Percentiles rank a stretch among this genome's conserved stretches.
Evolutionary conservation across 1,140 invertebrate genomes (phyloP).

Genomic region (Lepeophtheirus salmonis): DNA sequence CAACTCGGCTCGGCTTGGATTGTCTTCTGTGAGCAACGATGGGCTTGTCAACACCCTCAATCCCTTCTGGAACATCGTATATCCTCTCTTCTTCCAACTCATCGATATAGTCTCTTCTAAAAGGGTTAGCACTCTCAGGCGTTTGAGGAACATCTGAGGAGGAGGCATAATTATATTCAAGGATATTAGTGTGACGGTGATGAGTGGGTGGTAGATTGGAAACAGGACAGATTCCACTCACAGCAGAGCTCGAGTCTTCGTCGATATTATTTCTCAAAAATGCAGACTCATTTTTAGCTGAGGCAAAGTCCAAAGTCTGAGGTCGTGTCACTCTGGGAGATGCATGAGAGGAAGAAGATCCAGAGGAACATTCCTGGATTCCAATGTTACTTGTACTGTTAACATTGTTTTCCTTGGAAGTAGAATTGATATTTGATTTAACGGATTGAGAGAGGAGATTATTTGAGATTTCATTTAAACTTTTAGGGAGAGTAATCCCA

Average conservation of each 20-base stretch:
- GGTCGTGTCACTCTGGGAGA: conserved; percentile 30
- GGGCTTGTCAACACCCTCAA: conserved; percentile 1
- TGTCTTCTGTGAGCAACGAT: background rate
- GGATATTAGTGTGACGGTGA: background rate
- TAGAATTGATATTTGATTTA: background rate
- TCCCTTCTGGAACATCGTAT: conserved; percentile 17
- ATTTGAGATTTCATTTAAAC: no score
- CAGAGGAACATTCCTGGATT: conserved; percentile 7
- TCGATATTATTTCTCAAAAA: conserved; percentile 1
- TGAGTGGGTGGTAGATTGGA: background rate
- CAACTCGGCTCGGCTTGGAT: background rate
- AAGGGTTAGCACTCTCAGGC: conserved; percentile 1
- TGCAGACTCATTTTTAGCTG: background rate
- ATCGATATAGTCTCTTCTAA: background rate
- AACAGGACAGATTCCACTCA: conserved; percentile 5
- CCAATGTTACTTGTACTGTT: background rate
- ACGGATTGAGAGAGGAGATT: background rate
- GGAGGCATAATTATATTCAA: conserved; percentile 12
- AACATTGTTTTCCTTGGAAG: background rate
- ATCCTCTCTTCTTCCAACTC: conserved; percentile 4
- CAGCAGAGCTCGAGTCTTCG: conserved; percentile 14
- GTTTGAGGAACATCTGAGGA: conserved; percentile 16
- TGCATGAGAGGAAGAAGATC: conserved; percentile 12
- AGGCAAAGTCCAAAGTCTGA: conserved; percentile 60
- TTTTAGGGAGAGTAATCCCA: background rate